Conservation (phyloP, 2,888 invertebrate species). For the Bimastos eiseni region DNA sequence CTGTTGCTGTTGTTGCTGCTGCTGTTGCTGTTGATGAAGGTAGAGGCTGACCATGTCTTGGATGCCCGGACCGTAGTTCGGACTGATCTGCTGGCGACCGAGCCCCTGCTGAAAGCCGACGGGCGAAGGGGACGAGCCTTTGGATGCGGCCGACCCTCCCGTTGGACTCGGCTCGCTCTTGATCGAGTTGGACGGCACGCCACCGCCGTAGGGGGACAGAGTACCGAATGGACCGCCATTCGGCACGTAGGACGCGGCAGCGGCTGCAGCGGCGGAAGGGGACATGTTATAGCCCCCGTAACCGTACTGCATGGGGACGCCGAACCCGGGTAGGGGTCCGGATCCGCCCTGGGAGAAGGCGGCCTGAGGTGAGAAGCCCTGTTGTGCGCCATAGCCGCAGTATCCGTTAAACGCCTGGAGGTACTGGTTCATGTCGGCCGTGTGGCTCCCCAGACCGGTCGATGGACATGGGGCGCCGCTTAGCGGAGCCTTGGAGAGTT, state of each 20-base stretch:
- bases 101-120: not conserved
- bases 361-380: slow-evolving; percentile 20
- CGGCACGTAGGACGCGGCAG: slow-evolving; percentile 1
- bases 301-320: slow-evolving; percentile 18
- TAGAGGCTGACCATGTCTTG: slow-evolving; percentile 18
- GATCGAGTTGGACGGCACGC: slow-evolving; percentile 24
- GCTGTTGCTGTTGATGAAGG: not conserved
- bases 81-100: slow-evolving; percentile 18
- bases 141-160: slow-evolving; percentile 1
- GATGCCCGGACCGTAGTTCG: not conserved
- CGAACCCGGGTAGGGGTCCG: not conserved
- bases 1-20: not conserved
- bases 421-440: slow-evolving; percentile 19
- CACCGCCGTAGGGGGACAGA: not conserved
- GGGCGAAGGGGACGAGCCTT: slow-evolving; percentile 14
- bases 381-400: slow-evolving; percentile 7
- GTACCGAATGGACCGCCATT: not conserved
- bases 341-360: slow-evolving; percentile 8
- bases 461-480: not conserved
- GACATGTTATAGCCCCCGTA: slow-evolving; percentile 31
- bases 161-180: slow-evolving; percentile 32
- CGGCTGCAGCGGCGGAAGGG: not conserved
- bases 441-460: not conserved
- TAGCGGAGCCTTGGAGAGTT: slow-evolving; percentile 17
- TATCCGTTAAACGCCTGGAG: slow-evolving; percentile 22